Base-by-base conservation (phyloP, 2,888 invertebrate species). In the Halocaridina rubra region DNA sequence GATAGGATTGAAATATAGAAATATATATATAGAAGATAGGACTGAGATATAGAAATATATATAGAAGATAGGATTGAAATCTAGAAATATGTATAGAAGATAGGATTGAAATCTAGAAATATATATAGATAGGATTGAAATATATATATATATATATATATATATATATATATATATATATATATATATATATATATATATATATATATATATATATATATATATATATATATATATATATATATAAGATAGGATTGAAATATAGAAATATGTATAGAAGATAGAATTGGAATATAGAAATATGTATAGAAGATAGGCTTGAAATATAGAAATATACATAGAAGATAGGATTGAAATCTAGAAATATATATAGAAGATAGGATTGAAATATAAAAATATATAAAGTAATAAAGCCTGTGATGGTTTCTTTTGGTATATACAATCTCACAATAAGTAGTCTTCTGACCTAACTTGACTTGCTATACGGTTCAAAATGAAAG, bases 161-260 rank as follows among this genome's bases (percentile, higher is more conserved):
- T 53, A 53, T 53, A 53, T 53, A 53, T 53, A 53, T 53, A 2
- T 32, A 32, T 72, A 32, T 3, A 32, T 72, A 3, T 72, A 32
- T 32, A 72, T 72, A 32, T 72, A 72, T 32, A 32, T 32, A 32
- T 72, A 72, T 72, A 72, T 32, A 32, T 32, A 32, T 72, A 72
- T 72, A 72, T 72, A 72, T 72, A 32, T 72, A 32, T 72, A 72
- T 72, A 72, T 72, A 72, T 72, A 32, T 72, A 22, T 10, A 53
- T 53, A 53, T 53, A 53, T 53, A 53, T 53, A 53, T 53, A 53
- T 53, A 74, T 33, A 74, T 33, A 74, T 33, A 74, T 33, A 74
- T 33, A 74, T 33, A 74, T 33, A 74, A n/a, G 46, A 46, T 10
- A 46, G 1, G n/a, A n/a, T n/a, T n/a, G n/a, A n/a, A n/a, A n/a